A percentile compares a stretch with the other conserved stretches of the same genome.
These are phyloP conservation scores for Drosophila yooni DNA, from an alignment of 2,888 invertebrate genomes.

Conservation along the genomic window DNA sequence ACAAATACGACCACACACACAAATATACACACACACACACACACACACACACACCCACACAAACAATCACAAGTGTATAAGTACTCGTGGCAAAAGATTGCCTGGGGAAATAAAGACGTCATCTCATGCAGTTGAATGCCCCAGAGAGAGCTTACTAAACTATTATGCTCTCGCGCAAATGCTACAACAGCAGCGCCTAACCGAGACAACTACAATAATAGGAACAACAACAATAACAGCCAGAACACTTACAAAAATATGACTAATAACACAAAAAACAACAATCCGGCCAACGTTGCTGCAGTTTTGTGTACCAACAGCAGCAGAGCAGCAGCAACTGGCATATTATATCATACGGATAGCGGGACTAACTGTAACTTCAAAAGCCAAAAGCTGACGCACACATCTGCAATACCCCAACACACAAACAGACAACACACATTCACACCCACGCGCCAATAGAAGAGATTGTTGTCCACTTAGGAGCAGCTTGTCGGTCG, in stretches of 20 bases:
- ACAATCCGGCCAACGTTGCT: conserved; percentile 48
- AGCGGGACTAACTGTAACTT: conserved; percentile 69
- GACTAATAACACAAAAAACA: conserved; percentile 74
- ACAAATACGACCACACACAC: conserved; percentile 62
- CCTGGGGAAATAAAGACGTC: conserved; percentile 82
- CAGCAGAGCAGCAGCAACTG: conserved; percentile 24
- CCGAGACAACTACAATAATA: conserved; percentile 50
- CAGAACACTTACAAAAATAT: conserved; percentile 52
- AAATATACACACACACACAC: conserved; percentile 27
- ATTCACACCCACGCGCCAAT: neutral
- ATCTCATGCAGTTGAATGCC: conserved; percentile 78
- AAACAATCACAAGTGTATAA: conserved; percentile 61
- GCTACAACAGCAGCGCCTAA: conserved; percentile 58
- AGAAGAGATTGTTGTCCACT: conserved; percentile 55
- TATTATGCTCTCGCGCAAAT: conserved; percentile 71
- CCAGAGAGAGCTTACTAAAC: conserved; percentile 79
- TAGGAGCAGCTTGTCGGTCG: conserved; percentile 51
- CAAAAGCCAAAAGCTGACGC: conserved; percentile 64
- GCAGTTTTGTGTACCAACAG: conserved; percentile 22
- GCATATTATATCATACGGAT: conserved; percentile 71
- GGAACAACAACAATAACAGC: conserved; percentile 42
- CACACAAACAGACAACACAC: conserved; percentile 29
- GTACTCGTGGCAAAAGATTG: conserved; percentile 79
- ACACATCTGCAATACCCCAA: conserved; percentile 48
- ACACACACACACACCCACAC: conserved; percentile 20